These are phyloP conservation scores for Rallus limicola DNA, from an alignment of 2,113 vertebrate species.

Conservation along the genomic window DNA sequence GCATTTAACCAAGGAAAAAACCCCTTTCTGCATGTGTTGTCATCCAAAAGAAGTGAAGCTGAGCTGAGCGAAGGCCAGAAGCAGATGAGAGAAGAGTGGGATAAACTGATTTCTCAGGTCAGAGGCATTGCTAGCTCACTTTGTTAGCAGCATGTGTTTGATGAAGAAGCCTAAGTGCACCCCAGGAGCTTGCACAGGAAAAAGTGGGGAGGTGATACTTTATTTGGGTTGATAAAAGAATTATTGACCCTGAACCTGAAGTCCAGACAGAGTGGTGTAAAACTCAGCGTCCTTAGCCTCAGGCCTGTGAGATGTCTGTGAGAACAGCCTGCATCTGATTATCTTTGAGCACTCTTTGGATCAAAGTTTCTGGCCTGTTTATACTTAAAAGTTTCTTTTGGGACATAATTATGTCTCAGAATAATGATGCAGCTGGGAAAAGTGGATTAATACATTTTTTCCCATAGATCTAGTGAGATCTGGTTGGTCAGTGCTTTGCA, in stretches of 20 bases:
- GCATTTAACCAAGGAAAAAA: conserved; percentile 86
- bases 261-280: background rate
- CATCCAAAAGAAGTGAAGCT: conserved; percentile 70
- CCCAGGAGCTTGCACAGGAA: background rate
- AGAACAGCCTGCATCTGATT: background rate
- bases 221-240: background rate
- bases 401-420: background rate
- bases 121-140: background rate
- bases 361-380: background rate
- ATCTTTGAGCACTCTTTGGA: background rate
- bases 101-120: conserved; percentile 83
- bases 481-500: background rate
- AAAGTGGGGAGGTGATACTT: background rate
- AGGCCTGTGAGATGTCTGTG: background rate
- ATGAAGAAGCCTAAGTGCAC: background rate
- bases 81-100: conserved; percentile 80
- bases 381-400: background rate
- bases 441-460: background rate
- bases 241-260: background rate
- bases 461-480: background rate
- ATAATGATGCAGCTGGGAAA: background rate
- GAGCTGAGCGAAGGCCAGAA: conserved; percentile 76
- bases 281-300: background rate
- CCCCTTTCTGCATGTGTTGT: conserved; percentile 80
- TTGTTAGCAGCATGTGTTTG: fast-evolving